Evolutionary conservation across 1,140 invertebrate species (phyloP).

Genomic region (Aphelenchoides besseyi): DNA sequence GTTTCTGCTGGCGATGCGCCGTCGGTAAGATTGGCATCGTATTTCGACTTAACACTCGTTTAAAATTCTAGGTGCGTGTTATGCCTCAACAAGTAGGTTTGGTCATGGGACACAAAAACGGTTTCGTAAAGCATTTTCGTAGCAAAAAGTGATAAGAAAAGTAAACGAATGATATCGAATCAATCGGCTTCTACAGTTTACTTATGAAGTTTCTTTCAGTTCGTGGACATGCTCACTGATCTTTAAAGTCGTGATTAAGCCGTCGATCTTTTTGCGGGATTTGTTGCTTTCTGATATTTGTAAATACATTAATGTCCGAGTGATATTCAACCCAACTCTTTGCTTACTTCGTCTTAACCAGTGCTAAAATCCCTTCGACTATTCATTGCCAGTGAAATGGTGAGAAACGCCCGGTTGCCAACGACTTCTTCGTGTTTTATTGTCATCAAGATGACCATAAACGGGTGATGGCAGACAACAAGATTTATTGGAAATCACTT

Average conservation of each 20-base stretch:
- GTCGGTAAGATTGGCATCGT: conserved; percentile 60
- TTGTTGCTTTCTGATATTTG: too few relatives aligned
- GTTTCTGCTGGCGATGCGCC: conserved; percentile 54
- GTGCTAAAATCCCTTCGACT: neutral
- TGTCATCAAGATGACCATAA: conserved; percentile 14
- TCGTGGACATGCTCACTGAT: conserved; percentile 57
- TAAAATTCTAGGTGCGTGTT: too few relatives aligned
- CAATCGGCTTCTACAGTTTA: too few relatives aligned
- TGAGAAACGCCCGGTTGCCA: too few relatives aligned
- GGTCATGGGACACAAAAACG: too few relatives aligned
- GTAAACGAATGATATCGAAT: too few relatives aligned
- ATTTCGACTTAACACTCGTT: too few relatives aligned
- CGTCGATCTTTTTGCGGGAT: too few relatives aligned
- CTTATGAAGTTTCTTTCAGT: conserved; percentile 60
- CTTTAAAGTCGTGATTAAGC: conserved; percentile 43
- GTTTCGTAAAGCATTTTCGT: too few relatives aligned
- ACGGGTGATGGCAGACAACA: neutral
- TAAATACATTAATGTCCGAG: neutral
- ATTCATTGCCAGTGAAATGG: neutral
- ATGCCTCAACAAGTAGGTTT: too few relatives aligned
- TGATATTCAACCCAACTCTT: neutral
- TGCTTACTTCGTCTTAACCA: neutral
- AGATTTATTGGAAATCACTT: conserved; percentile 10
- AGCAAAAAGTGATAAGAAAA: too few relatives aligned
- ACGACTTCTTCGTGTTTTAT: neutral